These are phyloP conservation scores for Ptychoptera contaminata DNA, from an alignment of 2,888 invertebrate species.

Conservation along the genomic window DNA sequence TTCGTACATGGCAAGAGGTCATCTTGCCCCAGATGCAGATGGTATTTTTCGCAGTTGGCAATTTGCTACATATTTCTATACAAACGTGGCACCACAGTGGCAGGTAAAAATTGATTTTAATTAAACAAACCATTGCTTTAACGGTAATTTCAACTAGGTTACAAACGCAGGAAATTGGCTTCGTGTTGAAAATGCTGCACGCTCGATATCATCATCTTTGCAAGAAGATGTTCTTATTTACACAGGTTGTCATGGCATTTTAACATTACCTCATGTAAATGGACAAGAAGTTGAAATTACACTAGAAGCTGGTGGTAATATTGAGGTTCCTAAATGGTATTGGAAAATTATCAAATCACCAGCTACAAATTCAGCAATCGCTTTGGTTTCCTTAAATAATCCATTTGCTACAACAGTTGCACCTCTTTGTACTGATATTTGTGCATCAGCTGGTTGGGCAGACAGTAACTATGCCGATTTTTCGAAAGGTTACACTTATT, in stretches of 20 bases:
- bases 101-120: conserved; percentile 15
- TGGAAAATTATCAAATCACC: conserved; percentile 32
- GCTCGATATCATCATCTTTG: conserved; percentile 23
- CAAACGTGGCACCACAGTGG: conserved; percentile 35
- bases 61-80: conserved; percentile 32
- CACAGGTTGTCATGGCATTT: conserved; percentile 29
- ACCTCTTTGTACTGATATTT: conserved; percentile 25
- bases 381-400: conserved; percentile 33
- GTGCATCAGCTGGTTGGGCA: conserved; percentile 23
- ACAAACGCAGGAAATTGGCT: conserved; percentile 34
- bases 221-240: conserved; percentile 23
- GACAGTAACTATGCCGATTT: conserved; percentile 8
- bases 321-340: conserved; percentile 30
- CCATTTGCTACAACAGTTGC: conserved; percentile 23
- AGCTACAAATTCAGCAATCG: conserved; percentile 21
- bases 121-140: not conserved
- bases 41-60: conserved; percentile 31
- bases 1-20: conserved; percentile 29
- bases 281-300: conserved; percentile 21
- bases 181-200: conserved; percentile 25
- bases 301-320: conserved; percentile 20
- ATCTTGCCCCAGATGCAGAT: conserved; percentile 34
- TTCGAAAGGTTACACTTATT: conserved; percentile 13
- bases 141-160: not conserved
- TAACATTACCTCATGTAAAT: conserved; percentile 23